Evolutionary conservation across 2,113 vertebrate genomes (phyloP).

Genomic region (Zapus hudsonius): DNA sequence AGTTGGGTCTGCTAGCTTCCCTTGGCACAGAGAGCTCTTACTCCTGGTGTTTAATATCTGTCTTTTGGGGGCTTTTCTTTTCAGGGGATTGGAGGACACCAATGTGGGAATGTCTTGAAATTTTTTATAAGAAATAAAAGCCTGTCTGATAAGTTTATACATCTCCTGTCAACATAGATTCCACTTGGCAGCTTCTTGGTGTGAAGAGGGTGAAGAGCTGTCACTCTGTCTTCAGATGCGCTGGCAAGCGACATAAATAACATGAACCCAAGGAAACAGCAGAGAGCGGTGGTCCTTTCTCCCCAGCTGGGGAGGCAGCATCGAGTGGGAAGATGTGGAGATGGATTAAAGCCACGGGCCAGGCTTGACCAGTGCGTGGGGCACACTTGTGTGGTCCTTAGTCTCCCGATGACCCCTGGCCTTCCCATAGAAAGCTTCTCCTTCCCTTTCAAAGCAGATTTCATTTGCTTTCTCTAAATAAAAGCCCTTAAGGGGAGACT

Average conservation of each 20-base stretch:
- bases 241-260: slow-evolving; percentile 23
- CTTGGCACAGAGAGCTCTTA: not conserved
- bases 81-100: not conserved
- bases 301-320: not conserved
- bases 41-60: not conserved
- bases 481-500: not conserved
- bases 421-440: not conserved
- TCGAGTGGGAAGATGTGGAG: accelerated
- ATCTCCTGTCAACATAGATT: not conserved
- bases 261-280: not conserved
- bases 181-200: not conserved
- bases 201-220: not conserved
- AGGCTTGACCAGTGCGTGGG: accelerated
- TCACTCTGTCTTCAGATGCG: not conserved
- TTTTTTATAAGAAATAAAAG: not conserved
- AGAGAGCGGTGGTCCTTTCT: not conserved
- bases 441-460: not conserved
- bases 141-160: not conserved
- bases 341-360: not conserved
- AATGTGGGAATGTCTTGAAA: not conserved
- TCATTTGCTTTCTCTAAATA: not conserved
- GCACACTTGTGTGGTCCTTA: too few relatives aligned
- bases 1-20: not conserved
- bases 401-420: not conserved
- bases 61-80: not conserved